These are phyloP conservation scores for Lordiphosa clarofinis DNA, from an alignment of 1,140 invertebrate species.

Conservation along the genomic window DNA sequence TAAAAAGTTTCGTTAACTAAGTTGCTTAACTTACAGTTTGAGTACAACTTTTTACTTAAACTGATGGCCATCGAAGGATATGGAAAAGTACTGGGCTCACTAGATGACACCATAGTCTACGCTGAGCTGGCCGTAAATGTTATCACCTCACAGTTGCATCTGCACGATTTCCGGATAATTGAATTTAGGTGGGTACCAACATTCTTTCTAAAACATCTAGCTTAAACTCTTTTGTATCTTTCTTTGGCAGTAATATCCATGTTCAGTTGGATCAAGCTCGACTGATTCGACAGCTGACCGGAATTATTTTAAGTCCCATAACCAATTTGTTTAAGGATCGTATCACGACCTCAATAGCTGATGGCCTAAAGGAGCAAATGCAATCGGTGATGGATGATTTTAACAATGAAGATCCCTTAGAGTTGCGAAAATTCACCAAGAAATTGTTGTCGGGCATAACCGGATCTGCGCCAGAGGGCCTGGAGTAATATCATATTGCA, in stretches of 20 bases:
- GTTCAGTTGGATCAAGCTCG: constrained; percentile 64
- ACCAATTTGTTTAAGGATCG: constrained; percentile 71
- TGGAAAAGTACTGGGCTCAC: constrained; percentile 61
- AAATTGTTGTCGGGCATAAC: constrained; percentile 57
- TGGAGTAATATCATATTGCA: background rate
- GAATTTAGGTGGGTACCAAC: constrained; percentile 47
- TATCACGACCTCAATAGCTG: constrained; percentile 70
- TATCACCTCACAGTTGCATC: constrained; percentile 35
- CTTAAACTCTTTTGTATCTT: constrained; percentile 2
- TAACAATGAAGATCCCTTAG: constrained; percentile 66
- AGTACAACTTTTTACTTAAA: constrained; percentile 62
- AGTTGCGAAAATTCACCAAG: constrained; percentile 58
- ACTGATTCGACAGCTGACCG: constrained; percentile 58
- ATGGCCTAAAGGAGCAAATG: constrained; percentile 70
- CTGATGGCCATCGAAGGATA: constrained; percentile 60
- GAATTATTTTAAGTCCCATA: constrained; percentile 67
- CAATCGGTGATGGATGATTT: constrained; percentile 68
- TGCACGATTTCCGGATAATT: constrained; percentile 68
- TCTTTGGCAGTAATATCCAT: constrained; percentile 54
- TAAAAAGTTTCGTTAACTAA: background rate
- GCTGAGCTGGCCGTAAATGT: constrained; percentile 59
- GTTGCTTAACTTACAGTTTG: constrained; percentile 45
- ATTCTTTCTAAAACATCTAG: background rate
- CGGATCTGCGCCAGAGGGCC: constrained; percentile 11
- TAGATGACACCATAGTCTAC: constrained; percentile 64